Conservation (phyloP, 2,888 invertebrate species). For the Margaritifera margaritifera region DNA sequence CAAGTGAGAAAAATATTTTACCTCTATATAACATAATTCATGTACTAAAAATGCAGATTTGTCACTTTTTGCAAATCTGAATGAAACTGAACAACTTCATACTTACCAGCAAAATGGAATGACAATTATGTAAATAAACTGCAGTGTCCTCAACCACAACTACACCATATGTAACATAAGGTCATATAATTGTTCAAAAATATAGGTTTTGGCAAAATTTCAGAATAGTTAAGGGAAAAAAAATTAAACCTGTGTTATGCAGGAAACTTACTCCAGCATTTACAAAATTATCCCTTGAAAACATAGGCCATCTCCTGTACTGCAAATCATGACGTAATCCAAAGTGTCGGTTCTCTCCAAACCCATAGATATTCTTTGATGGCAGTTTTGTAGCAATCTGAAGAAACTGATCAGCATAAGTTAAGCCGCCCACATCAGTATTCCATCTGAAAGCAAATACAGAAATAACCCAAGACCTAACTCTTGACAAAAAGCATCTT, state of each 20-base stretch:
- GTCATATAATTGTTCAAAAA: background rate
- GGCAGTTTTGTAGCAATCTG: constrained; percentile 72
- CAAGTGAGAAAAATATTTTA: no score
- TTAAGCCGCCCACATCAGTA: constrained; percentile 67
- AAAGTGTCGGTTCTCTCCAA: constrained; percentile 73
- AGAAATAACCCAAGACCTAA: no score
- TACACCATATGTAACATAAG: background rate
- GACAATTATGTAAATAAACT: no score
- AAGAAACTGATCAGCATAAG: constrained; percentile 74
- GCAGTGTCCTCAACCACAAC: no score
- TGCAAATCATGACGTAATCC: constrained; percentile 69
- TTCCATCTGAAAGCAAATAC: constrained; percentile 39
- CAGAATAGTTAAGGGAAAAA: no score
- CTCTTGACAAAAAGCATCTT: no score
- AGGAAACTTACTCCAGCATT: constrained; percentile 27
- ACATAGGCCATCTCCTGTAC: constrained; percentile 70
- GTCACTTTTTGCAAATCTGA: no score
- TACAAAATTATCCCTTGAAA: constrained; percentile 68
- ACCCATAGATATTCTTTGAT: constrained; percentile 72
- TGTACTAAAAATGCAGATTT: no score
- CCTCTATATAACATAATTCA: no score
- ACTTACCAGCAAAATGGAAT: no score
- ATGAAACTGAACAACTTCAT: no score
- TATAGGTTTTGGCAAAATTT: background rate
- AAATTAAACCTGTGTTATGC: no score